Evolutionary conservation across 2,797 vertebrate species (phyloP).

Genomic region (Chelmon rostratus): DNA sequence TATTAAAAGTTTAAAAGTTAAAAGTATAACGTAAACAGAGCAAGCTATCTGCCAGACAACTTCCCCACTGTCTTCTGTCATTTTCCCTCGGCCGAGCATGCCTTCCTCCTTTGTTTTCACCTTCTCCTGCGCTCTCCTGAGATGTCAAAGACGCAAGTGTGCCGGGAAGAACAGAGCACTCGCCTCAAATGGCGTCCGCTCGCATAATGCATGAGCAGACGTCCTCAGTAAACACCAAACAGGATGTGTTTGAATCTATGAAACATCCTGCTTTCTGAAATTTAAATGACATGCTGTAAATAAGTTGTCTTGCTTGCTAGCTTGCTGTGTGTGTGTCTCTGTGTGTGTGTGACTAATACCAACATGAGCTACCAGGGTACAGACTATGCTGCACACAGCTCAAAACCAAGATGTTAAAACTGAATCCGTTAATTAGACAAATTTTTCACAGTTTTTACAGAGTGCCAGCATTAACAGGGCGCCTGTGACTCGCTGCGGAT

Average conservation of each 20-base stretch:
- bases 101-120: constrained; percentile 57
- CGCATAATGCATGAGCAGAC: constrained; percentile 70
- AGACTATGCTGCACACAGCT: constrained; percentile 15
- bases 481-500: constrained; percentile 61
- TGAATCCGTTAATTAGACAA: constrained; percentile 51
- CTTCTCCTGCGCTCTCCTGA: constrained; percentile 62
- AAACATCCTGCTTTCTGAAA: constrained; percentile 77
- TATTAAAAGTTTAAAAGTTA: constrained; percentile 65
- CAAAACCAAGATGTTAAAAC: constrained; percentile 20
- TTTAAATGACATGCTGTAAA: constrained; percentile 60
- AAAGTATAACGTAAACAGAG: constrained; percentile 65
- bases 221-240: constrained; percentile 68
- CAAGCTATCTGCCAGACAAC: constrained; percentile 26
- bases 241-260: constrained; percentile 68
- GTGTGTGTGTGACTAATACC: constrained; percentile 56
- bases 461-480: constrained; percentile 42
- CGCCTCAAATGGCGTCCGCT: constrained; percentile 69
- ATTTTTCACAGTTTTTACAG: constrained; percentile 54
- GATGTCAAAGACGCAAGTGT: constrained; percentile 70
- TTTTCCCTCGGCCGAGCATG: constrained; percentile 28
- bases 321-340: constrained; percentile 53
- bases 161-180: constrained; percentile 71
- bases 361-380: constrained; percentile 25
- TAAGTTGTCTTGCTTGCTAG: constrained; percentile 19
- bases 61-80: constrained; percentile 46